phyloP scores from a whole-genome alignment of 1,140 invertebrate species.

The Palaemon carinicauda region DNA sequence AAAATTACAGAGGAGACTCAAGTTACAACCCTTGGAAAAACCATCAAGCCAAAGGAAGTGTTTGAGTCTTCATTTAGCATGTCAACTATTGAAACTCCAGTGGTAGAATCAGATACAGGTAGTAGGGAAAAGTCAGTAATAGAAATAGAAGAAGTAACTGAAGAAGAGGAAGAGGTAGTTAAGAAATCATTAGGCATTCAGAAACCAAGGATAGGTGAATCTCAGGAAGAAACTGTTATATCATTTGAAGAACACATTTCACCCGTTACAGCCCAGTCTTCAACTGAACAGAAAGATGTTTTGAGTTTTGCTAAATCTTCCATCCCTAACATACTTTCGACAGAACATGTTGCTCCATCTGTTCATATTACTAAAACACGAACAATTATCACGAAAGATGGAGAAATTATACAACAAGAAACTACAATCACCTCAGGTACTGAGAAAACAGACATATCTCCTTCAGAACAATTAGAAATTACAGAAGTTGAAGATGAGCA shows the following conservation, averaged over 20 bases:
- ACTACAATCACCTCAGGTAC: constrained; percentile 2
- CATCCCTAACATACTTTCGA: background rate
- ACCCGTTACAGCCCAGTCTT: constrained; percentile 3
- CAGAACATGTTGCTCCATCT: background rate
- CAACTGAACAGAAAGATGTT: background rate
- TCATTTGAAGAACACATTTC: background rate
- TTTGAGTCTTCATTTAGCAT: constrained; percentile 39
- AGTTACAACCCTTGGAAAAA: constrained; percentile 7
- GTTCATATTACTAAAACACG: background rate
- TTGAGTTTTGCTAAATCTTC: constrained; percentile 3
- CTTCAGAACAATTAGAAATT: constrained; percentile 22
- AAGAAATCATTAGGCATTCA: background rate
- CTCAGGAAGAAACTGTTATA: background rate
- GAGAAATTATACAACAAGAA: constrained; percentile 3
- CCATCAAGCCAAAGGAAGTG: constrained; percentile 9
- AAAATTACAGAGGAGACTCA: constrained; percentile 7
- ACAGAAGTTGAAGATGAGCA: constrained; percentile 8
- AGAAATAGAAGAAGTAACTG: constrained; percentile 18
- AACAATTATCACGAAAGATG: constrained; percentile 9
- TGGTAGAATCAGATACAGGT: constrained; percentile 32
- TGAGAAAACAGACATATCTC: background rate
- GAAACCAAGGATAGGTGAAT: constrained; percentile 14
- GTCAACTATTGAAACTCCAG: constrained; percentile 16
- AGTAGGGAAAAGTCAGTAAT: constrained; percentile 18
- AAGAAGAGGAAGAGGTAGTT: constrained; percentile 3